phyloP scores from a whole-genome alignment of 1,140 invertebrate genomes.

The Leptinotarsa texana region DNA sequence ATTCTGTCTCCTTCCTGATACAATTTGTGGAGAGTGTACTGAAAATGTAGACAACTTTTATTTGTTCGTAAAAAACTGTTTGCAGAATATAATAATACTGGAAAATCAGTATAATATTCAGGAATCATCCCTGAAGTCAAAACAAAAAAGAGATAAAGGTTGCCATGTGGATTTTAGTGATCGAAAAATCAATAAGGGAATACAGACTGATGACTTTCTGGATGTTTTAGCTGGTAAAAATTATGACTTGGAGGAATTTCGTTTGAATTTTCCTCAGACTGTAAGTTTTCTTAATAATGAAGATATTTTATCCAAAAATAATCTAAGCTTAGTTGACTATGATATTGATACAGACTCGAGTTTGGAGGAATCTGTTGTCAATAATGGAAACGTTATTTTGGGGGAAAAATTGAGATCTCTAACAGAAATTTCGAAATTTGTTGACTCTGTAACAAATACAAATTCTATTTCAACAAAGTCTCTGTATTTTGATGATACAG shows the following conservation, averaged over 20 bases:
- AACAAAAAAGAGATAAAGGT: slow-evolving; percentile 47
- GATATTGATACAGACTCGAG: slow-evolving; percentile 40
- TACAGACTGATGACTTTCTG: slow-evolving; percentile 46
- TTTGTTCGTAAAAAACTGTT: slow-evolving; percentile 49
- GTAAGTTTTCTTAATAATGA: slow-evolving; percentile 20
- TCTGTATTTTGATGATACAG: slow-evolving; percentile 43
- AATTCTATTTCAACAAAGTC: slow-evolving; percentile 20
- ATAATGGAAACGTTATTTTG: slow-evolving; percentile 25
- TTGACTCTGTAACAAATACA: slow-evolving; percentile 24
- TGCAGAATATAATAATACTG: slow-evolving; percentile 53
- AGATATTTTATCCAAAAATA: not conserved
- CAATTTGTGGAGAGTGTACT: slow-evolving; percentile 49
- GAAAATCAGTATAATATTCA: slow-evolving; percentile 50
- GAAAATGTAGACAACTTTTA: slow-evolving; percentile 50
- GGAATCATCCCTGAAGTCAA: slow-evolving; percentile 49
- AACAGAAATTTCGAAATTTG: slow-evolving; percentile 32
- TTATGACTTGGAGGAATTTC: slow-evolving; percentile 30
- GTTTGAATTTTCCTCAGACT: slow-evolving; percentile 30
- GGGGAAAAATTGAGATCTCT: slow-evolving; percentile 27
- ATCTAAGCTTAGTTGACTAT: slow-evolving; percentile 42
- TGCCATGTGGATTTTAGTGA: slow-evolving; percentile 31
- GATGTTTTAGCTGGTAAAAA: slow-evolving; percentile 35
- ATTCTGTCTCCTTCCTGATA: slow-evolving; percentile 51
- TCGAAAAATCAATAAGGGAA: slow-evolving; percentile 36
- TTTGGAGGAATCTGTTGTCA: slow-evolving; percentile 29